Base-by-base conservation (phyloP, 2,888 invertebrate species). In the Pomacea canaliculata region DNA sequence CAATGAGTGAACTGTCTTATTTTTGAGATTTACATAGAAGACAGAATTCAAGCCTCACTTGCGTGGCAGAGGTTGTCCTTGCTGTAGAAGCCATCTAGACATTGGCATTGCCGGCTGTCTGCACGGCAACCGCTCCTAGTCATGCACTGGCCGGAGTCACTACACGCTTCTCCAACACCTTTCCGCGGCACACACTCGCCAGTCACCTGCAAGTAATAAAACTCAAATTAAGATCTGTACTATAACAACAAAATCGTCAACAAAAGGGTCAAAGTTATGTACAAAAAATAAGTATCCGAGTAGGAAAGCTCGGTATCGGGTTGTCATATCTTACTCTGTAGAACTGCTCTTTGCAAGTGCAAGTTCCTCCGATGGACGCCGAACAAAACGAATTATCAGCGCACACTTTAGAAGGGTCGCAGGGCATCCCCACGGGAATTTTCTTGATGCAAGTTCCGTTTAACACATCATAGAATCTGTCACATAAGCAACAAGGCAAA, bases 401-500 rank as follows among this genome's bases (percentile, higher is more conserved):
- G 69, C 79, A 79, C 74, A 76, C 68, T 10, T 74, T 74, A 4
- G 62, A 46, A 7, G 74, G 76, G 19, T 67, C 56, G 49, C 79
- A 79, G 16, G 71, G 68, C 59, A 60, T 48, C 16, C 79, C 79
- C 8, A 77, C 75, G 0, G 75, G 75, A 9, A 77, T 70, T 71
- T 77, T 79, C 46, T 65, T 56, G 51, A 70, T 49, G 37, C 79
- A 79, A 7, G 79, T 77, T 46, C 79, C 79, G 51, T 77, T 77
- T 19, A 66, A 23, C 27, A 77, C 77, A 68, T 59, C 74, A 68
- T 76, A 65, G 18, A 71, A 74, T 1, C 49, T 59, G 48, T 56
- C 51, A 13, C 51, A 56, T 16, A 56, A 56, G 4, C 51, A 51
- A 16, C 10, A 10, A 56, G 8, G 51, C 51, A 56, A 13, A 13